These are phyloP conservation scores for Pachyrhynchus sulphureomaculatus DNA, from an alignment of 1,140 invertebrate genomes.

Conservation along the genomic window DNA sequence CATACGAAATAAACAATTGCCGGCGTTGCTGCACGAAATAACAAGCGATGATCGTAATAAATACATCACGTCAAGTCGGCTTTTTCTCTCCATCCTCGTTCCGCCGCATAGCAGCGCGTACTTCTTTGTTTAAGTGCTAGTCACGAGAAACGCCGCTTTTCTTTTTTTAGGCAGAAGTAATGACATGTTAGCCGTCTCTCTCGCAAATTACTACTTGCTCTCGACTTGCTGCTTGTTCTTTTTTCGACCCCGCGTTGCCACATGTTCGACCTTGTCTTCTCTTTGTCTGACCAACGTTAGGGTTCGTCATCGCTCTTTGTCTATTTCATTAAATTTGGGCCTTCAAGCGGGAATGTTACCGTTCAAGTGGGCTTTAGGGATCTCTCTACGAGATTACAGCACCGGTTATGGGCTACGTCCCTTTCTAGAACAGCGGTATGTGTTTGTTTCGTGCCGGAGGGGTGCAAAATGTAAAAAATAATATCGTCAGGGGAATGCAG, in stretches of 20 bases:
- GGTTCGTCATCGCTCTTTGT: background rate
- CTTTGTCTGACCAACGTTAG: background rate
- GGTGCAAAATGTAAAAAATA: conserved; percentile 33
- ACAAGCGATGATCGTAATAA: conserved; percentile 33
- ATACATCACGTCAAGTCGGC: conserved; percentile 24
- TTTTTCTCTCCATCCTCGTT: conserved; percentile 23
- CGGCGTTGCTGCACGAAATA: conserved; percentile 30
- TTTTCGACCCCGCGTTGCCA: conserved; percentile 15
- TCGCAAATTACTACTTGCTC: conserved; percentile 32
- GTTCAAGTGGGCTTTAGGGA: conserved; percentile 31
- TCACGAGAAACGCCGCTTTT: conserved; percentile 30
- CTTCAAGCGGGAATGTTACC: conserved; percentile 25
- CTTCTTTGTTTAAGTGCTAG: conserved; percentile 32
- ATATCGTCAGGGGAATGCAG: conserved; percentile 19
- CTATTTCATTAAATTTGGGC: conserved; percentile 30
- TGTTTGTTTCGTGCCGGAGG: conserved; percentile 23
- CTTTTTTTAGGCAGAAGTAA: conserved; percentile 27
- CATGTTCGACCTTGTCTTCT: background rate
- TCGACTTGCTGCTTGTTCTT: conserved; percentile 29
- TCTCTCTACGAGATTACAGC: conserved; percentile 28
- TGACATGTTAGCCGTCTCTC: conserved; percentile 31
- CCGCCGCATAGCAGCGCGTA: conserved; percentile 24
- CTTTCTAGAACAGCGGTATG: conserved; percentile 30
- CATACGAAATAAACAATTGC: conserved; percentile 34
- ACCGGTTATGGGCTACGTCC: conserved; percentile 26